phyloP scores from a whole-genome alignment of 35 echinoderm and acorn worm genomes.

The Antedon bifida region DNA sequence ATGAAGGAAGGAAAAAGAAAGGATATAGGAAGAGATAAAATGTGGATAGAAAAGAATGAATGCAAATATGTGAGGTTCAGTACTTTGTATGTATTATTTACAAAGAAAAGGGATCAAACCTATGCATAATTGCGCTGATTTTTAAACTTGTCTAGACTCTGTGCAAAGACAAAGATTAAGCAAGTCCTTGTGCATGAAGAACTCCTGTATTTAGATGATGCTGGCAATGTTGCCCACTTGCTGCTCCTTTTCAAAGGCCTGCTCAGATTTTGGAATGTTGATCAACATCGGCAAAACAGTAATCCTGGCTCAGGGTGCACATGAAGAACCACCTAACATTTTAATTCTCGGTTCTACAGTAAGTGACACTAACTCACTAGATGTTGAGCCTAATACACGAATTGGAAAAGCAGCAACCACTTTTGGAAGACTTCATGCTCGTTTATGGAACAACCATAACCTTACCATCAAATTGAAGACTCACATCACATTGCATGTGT shows the following conservation, averaged over 20 bases:
- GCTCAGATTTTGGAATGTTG: neutral
- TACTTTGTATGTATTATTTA: no score
- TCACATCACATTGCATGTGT: neutral
- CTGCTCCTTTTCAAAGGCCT: neutral
- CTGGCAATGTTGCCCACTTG: neutral
- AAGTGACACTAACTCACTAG: conserved; percentile 4
- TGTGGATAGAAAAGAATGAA: no score
- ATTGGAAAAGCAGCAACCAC: conserved; percentile 12
- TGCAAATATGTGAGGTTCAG: no score
- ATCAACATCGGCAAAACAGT: neutral
- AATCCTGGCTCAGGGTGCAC: neutral
- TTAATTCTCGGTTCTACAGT: neutral
- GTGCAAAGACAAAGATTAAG: neutral
- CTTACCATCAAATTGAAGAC: conserved; percentile 10
- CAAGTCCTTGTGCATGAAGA: neutral
- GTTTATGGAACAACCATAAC: conserved; percentile 8
- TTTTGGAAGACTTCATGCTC: neutral
- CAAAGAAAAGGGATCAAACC: no score
- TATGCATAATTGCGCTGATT: no score
- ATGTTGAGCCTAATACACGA: conserved; percentile 6
- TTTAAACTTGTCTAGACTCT: neutral
- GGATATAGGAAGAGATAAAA: no score
- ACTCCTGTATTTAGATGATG: neutral
- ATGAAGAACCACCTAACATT: neutral
- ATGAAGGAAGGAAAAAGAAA: no score